A percentile compares a stretch with the other conserved stretches of the same genome.
These are phyloP conservation scores for Dinocampus coccinellae DNA, from an alignment of 2,888 invertebrate species.

Conservation along the genomic window DNA sequence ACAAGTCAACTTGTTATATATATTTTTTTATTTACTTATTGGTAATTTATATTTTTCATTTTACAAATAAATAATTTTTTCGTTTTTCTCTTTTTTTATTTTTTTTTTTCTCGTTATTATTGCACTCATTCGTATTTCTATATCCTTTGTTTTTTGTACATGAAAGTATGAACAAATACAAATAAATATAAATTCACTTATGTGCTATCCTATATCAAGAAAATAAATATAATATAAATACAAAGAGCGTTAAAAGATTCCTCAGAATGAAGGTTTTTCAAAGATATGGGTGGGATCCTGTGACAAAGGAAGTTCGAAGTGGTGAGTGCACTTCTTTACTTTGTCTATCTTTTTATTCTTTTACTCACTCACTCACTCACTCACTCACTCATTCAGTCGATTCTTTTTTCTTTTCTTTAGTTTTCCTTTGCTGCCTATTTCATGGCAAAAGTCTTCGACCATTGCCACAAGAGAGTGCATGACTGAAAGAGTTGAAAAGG, in stretches of 20 bases:
- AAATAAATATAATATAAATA: background rate
- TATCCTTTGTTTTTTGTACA: too few relatives aligned
- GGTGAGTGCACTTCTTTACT: constrained; percentile 17
- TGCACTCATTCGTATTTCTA: too few relatives aligned
- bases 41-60: background rate
- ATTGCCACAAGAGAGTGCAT: background rate
- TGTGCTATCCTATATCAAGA: background rate
- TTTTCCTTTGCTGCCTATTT: constrained; percentile 9
- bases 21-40: background rate
- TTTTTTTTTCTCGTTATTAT: too few relatives aligned
- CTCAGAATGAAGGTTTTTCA: background rate
- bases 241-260: background rate
- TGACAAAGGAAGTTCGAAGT: constrained; percentile 30
- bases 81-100: too few relatives aligned
- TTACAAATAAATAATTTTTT: too few relatives aligned
- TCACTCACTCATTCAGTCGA: background rate
- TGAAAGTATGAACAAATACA: too few relatives aligned
- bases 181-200: background rate
- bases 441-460: background rate
- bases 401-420: constrained; percentile 16
- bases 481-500: constrained; percentile 8
- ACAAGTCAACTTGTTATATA: background rate
- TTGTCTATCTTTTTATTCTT: constrained; percentile 26
- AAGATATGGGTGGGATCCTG: constrained; percentile 15
- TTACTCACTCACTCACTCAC: background rate